Percentiles rank a stretch among this genome's conserved stretches.
Conservation (phyloP, 2,113 vertebrate genomes). For the Cyrtonyx montezumae region DNA sequence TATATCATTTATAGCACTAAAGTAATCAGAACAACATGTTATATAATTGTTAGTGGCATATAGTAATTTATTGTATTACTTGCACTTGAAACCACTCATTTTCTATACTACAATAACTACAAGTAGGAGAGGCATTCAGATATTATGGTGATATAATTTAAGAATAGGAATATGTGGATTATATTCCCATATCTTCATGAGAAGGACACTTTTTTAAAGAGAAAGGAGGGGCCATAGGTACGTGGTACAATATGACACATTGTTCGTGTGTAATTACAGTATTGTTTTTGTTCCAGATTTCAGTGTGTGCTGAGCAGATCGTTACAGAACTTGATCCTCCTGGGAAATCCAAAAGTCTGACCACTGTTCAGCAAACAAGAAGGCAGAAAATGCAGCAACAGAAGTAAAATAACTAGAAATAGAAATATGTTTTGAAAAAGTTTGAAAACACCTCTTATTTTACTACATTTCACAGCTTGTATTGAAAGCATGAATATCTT, state of each 20-base stretch:
- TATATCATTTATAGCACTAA: neutral
- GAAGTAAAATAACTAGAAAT: conserved; percentile 74
- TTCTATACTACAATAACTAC: neutral
- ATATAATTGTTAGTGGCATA: neutral
- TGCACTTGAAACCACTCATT: neutral
- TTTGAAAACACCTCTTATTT: neutral
- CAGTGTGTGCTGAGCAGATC: conserved; percentile 87
- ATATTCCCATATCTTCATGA: neutral
- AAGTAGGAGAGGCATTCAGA: neutral
- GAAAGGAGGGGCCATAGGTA: neutral
- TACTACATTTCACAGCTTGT: neutral
- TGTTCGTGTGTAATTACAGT: neutral
- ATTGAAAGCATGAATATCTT: neutral
- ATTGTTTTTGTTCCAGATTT: conserved; percentile 79
- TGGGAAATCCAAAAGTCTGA: conserved; percentile 76
- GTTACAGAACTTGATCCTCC: conserved; percentile 86
- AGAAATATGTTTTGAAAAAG: accelerated
- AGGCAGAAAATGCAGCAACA: conserved; percentile 83
- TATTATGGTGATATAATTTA: neutral
- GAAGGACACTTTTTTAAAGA: neutral
- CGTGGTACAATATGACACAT: neutral
- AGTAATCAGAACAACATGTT: neutral
- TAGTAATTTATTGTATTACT: neutral
- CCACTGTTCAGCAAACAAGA: conserved; percentile 89
- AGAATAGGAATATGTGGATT: neutral